A percentile compares a stretch with the other conserved stretches of the same genome.
Conservation (phyloP, 23 tunicate genomes). For the Trididemnum miniatum region DNA sequence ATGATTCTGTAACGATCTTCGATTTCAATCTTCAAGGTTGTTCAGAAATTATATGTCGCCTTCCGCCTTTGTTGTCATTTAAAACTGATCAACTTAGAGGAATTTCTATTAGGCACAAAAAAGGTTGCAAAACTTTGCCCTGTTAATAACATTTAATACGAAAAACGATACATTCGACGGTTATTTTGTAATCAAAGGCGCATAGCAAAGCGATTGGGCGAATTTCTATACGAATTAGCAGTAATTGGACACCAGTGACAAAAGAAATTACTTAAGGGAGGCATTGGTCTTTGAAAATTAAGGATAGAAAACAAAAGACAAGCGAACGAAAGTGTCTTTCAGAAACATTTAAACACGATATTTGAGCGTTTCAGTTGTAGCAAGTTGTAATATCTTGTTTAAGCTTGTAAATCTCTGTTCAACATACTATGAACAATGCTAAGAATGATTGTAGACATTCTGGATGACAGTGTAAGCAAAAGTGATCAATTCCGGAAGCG, state of each 20-base stretch:
- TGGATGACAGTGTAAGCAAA: too few relatives aligned
- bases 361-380: constrained; percentile 13
- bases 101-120: constrained; percentile 13
- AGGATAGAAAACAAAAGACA: constrained; percentile 1
- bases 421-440: not conserved
- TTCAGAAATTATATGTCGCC: too few relatives aligned
- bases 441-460: too few relatives aligned
- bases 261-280: not conserved
- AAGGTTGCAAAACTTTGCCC: constrained; percentile 31
- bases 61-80: too few relatives aligned
- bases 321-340: constrained; percentile 22
- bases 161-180: constrained; percentile 23
- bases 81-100: not conserved
- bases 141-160: constrained; percentile 23
- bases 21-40: too few relatives aligned
- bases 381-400: constrained; percentile 1
- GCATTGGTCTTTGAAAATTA: constrained; percentile 13
- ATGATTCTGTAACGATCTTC: too few relatives aligned
- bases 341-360: constrained; percentile 24
- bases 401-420: not conserved
- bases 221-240: constrained; percentile 10
- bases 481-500: too few relatives aligned
- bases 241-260: constrained; percentile 12
- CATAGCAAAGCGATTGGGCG: constrained; percentile 8
- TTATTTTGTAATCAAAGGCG: constrained; percentile 10